These are phyloP conservation scores for Cataglyphis albicans DNA, from an alignment of 2,888 invertebrate species.

Conservation along the genomic window DNA sequence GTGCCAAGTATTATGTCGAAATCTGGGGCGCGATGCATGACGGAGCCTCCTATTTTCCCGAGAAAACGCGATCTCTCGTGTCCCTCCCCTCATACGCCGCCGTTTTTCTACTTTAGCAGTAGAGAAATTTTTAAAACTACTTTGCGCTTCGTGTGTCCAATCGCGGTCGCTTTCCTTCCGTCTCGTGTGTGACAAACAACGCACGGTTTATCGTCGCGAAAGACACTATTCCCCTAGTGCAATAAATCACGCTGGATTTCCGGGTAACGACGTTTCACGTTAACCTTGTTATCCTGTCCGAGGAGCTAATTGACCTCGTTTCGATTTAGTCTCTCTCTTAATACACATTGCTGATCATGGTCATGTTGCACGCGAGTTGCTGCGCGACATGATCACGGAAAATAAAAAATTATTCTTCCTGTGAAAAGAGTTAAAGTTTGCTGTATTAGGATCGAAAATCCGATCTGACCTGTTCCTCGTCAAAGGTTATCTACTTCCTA, in stretches of 20 bases:
- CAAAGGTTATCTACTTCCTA: neutral
- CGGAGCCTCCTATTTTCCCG: slow-evolving; percentile 12
- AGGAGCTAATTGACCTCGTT: slow-evolving; percentile 58
- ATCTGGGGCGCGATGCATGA: slow-evolving; percentile 1
- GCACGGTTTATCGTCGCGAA: slow-evolving; percentile 29
- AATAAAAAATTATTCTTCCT: neutral
- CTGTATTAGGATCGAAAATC: slow-evolving; percentile 2
- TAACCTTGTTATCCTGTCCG: slow-evolving; percentile 59
- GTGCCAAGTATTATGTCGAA: neutral
- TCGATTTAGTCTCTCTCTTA: slow-evolving; percentile 44
- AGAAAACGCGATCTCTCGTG: slow-evolving; percentile 17
- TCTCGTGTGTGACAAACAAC: slow-evolving; percentile 27
- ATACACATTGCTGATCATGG: slow-evolving; percentile 26
- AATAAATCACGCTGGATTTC: slow-evolving; percentile 50
- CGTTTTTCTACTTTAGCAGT: neutral
- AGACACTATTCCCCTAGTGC: slow-evolving; percentile 13
- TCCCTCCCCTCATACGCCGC: neutral
- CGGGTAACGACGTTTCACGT: slow-evolving; percentile 55
- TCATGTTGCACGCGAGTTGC: slow-evolving; percentile 8
- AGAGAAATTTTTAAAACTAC: slow-evolving; percentile 2
- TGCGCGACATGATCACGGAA: slow-evolving; percentile 9
- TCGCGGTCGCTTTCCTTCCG: neutral
- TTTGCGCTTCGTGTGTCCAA: neutral
- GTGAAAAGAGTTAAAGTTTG: neutral
- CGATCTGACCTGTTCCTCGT: neutral